Percentiles rank a stretch among this genome's conserved stretches.
These are phyloP conservation scores for Cottus gobio DNA, from an alignment of 2,113 vertebrate genomes.

Conservation along the genomic window DNA sequence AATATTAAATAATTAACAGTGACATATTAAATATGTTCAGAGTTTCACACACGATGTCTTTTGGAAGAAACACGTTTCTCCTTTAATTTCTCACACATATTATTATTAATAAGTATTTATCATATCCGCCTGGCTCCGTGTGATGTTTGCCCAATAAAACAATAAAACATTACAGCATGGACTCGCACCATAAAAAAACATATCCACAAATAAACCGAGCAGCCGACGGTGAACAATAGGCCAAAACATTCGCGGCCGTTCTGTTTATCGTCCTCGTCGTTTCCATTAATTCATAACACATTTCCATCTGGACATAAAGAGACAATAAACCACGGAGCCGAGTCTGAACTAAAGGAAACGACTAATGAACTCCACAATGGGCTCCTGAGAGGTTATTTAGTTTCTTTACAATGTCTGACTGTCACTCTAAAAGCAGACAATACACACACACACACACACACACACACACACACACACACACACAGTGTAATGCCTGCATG, in stretches of 20 bases:
- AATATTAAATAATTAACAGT: too few species aligned
- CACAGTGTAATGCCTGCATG: slow-evolving; percentile 1
- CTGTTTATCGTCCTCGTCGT: neutral
- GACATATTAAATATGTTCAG: too few species aligned
- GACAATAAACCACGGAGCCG: neutral
- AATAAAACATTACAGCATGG: neutral
- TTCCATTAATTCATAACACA: neutral
- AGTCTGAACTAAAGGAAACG: slow-evolving; percentile 6
- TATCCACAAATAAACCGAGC: neutral
- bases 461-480: slow-evolving; percentile 3
- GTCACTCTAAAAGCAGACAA: slow-evolving; percentile 6
- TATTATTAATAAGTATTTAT: neutral
- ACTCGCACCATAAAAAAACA: neutral
- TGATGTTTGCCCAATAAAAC: neutral
- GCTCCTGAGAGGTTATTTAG: neutral
- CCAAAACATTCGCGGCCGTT: neutral
- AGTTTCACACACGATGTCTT: too few species aligned
- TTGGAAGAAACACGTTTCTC: too few species aligned
- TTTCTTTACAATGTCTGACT: neutral
- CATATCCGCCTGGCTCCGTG: neutral
- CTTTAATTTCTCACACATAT: too few species aligned
- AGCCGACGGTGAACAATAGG: neutral
- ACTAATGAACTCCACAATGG: slow-evolving; percentile 4
- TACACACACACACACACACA: slow-evolving; percentile 3
- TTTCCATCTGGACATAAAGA: neutral